Evolutionary conservation across 2,113 vertebrate species (phyloP).

Genomic region (Bungarus multicinctus): DNA sequence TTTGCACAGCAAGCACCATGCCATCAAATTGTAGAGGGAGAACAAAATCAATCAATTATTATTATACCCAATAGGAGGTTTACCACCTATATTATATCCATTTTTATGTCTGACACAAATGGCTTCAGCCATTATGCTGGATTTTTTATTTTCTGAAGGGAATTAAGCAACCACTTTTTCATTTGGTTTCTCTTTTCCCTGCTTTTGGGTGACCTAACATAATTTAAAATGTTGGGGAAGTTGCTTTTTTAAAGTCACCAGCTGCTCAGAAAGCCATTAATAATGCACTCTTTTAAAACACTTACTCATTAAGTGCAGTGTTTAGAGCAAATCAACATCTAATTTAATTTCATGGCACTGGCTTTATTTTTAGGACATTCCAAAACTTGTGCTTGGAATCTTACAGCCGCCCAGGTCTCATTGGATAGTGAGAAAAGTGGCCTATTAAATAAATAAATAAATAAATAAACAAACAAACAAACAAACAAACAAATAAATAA

Average conservation of each 20-base stretch:
- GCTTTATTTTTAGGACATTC: constrained; percentile 27
- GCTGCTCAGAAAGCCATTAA: constrained; percentile 48
- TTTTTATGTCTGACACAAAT: constrained; percentile 67
- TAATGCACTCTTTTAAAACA: constrained; percentile 38
- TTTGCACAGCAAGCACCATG: constrained; percentile 63
- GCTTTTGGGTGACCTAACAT: constrained; percentile 29
- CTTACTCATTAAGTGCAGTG: constrained; percentile 44
- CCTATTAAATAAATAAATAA: neutral
- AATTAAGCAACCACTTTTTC: constrained; percentile 58
- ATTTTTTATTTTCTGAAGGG: constrained; percentile 66
- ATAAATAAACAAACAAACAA: no score
- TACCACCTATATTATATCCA: constrained; percentile 65
- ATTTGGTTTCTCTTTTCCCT: constrained; percentile 51
- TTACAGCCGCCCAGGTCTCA: neutral
- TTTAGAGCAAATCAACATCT: constrained; percentile 17
- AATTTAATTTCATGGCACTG: constrained; percentile 45
- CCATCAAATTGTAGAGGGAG: constrained; percentile 55
- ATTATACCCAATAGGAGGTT: constrained; percentile 70
- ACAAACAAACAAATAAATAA: no score
- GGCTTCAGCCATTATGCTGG: constrained; percentile 65
- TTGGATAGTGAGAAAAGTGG: neutral
- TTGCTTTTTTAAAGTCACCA: constrained; percentile 34
- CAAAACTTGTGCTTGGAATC: neutral
- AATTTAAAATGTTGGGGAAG: constrained; percentile 45
- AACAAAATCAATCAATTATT: constrained; percentile 64